Percentiles rank a stretch among this genome's conserved stretches.
These are phyloP conservation scores for Palloptera scutellata DNA, from an alignment of 2,888 invertebrate genomes.

Conservation along the genomic window DNA sequence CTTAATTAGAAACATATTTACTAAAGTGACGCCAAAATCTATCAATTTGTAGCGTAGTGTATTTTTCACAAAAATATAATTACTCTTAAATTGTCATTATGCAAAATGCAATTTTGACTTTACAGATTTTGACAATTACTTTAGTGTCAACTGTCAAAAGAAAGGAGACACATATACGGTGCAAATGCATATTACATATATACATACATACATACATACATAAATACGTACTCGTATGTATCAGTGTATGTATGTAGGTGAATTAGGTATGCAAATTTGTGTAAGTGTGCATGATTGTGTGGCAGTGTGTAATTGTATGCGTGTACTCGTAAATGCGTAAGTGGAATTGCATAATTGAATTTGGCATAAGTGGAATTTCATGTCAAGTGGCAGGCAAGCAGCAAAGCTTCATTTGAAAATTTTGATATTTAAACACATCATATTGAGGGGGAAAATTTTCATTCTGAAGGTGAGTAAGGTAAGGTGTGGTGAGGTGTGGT, in stretches of 20 bases:
- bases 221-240: background rate
- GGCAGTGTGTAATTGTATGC: constrained; percentile 2
- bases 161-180: constrained; percentile 2
- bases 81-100: no score
- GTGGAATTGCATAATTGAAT: constrained; percentile 30
- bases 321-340: constrained; percentile 17
- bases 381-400: constrained; percentile 24
- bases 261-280: background rate
- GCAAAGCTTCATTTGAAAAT: constrained; percentile 11
- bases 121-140: constrained; percentile 39
- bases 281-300: background rate
- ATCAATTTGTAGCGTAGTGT: no score
- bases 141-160: constrained; percentile 40
- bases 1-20: no score
- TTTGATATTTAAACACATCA: constrained; percentile 4
- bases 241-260: background rate
- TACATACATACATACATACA: background rate
- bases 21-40: no score
- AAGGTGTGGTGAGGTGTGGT: background rate
- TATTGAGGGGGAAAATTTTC: constrained; percentile 17
- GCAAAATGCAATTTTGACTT: constrained; percentile 35
- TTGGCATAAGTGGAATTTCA: constrained; percentile 31
- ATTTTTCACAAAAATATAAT: no score
- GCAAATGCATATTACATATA: background rate
- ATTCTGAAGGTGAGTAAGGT: background rate